A percentile compares a stretch with the other conserved stretches of the same genome.
Evolutionary conservation across 2,797 vertebrate genomes (phyloP).

Genomic region (Eremophila alpestris): DNA sequence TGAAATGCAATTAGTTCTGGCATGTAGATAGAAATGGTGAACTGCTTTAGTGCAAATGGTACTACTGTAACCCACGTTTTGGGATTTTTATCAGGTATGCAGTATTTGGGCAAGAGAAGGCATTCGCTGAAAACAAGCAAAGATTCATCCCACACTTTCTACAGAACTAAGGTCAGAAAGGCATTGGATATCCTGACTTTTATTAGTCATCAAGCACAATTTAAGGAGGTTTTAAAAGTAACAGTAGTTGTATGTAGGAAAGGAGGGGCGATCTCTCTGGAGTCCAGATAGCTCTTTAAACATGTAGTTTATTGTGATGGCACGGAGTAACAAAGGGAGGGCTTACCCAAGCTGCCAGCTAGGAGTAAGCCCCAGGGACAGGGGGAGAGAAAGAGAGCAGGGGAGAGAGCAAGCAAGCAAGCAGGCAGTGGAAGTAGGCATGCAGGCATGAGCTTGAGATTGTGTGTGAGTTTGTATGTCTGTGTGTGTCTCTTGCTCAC

Average conservation of each 20-base stretch:
- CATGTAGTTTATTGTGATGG: too few species aligned
- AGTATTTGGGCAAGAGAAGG: neutral
- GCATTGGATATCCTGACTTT: neutral
- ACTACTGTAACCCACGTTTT: neutral
- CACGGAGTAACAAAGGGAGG: too few species aligned
- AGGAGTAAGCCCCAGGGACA: too few species aligned
- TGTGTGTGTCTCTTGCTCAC: too few species aligned
- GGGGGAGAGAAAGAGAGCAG: too few species aligned
- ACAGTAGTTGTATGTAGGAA: neutral
- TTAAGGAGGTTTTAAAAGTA: neutral
- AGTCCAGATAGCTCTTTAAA: too few species aligned
- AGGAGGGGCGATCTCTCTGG: too few species aligned
- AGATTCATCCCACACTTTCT: neutral
- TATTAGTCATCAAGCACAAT: neutral
- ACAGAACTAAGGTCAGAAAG: neutral
- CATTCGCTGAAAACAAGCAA: neutral
- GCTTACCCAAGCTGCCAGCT: too few species aligned
- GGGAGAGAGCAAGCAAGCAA: too few species aligned
- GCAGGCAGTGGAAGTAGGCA: too few species aligned
- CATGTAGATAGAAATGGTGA: neutral
- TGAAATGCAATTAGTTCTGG: neutral
- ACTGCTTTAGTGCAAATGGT: neutral
- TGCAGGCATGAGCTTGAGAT: too few species aligned
- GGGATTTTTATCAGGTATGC: neutral
- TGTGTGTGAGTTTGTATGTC: too few species aligned